Percentiles rank a stretch among this genome's conserved stretches.
Evolutionary conservation across 2,888 invertebrate species (phyloP).

Genomic region (Tinea pellionella): DNA sequence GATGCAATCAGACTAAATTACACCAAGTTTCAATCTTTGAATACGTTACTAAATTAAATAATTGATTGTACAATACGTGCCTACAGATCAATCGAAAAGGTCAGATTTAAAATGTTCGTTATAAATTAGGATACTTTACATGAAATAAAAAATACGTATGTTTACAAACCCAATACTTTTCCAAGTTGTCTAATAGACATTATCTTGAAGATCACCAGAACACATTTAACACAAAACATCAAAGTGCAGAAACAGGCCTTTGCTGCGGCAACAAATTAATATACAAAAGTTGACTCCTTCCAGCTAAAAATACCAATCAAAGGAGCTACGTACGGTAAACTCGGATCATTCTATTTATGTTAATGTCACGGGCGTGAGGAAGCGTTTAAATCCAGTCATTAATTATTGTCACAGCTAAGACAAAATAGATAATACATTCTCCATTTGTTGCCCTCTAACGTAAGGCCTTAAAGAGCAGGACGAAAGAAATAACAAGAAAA

Average conservation of each 20-base stretch:
- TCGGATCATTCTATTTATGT: slow-evolving; percentile 68
- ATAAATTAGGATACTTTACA: background rate
- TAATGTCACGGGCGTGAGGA: slow-evolving; percentile 71
- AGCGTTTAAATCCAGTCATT: slow-evolving; percentile 70
- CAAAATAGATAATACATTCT: slow-evolving; percentile 67
- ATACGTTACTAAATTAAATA: background rate
- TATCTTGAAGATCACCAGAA: slow-evolving; percentile 59
- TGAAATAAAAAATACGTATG: background rate
- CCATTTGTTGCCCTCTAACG: slow-evolving; percentile 58
- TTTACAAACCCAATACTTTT: slow-evolving; percentile 31
- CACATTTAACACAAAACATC: slow-evolving; percentile 57
- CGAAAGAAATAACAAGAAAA: slow-evolving; percentile 59
- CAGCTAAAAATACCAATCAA: slow-evolving; percentile 68
- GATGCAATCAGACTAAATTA: background rate
- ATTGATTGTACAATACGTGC: background rate
- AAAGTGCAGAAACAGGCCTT: slow-evolving; percentile 51
- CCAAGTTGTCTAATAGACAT: slow-evolving; percentile 34
- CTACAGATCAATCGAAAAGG: background rate
- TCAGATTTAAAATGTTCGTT: background rate
- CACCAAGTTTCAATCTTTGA: background rate
- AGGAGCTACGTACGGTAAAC: slow-evolving; percentile 49
- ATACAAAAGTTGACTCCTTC: slow-evolving; percentile 51
- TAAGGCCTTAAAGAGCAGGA: slow-evolving; percentile 43
- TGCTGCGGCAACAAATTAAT: slow-evolving; percentile 59
- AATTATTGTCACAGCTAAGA: slow-evolving; percentile 67